Evolutionary conservation across 2,113 vertebrate genomes (phyloP).

Genomic region (Solea senegalensis): DNA sequence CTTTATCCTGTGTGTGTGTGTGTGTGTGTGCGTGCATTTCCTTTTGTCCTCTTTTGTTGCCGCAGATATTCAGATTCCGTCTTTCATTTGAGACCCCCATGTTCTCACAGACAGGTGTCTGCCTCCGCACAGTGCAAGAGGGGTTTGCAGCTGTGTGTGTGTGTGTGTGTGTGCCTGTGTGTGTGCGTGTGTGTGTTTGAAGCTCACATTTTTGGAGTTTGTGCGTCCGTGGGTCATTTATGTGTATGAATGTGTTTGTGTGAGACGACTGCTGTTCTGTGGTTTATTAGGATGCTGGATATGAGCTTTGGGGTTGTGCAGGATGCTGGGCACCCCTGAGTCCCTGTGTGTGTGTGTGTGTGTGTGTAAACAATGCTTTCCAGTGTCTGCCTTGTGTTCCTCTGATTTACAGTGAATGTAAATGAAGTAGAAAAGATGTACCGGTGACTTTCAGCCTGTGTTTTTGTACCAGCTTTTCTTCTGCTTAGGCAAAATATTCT

Average conservation of each 20-base stretch:
- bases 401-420: slow-evolving; percentile 24
- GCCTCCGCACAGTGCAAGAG: slow-evolving; percentile 68
- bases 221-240: slow-evolving; percentile 61
- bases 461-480: too few relatives aligned
- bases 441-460: not conserved
- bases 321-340: slow-evolving; percentile 60
- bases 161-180: slow-evolving; percentile 48
- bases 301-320: slow-evolving; percentile 66
- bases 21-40: slow-evolving; percentile 43
- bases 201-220: slow-evolving; percentile 38
- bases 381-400: slow-evolving; percentile 22
- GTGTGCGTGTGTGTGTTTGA: slow-evolving; percentile 47
- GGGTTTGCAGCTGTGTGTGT: slow-evolving; percentile 40
- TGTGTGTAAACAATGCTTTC: slow-evolving; percentile 35
- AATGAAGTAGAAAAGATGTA: not conserved
- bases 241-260: slow-evolving; percentile 58
- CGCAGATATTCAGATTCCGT: slow-evolving; percentile 69
- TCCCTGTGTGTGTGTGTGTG: slow-evolving; percentile 4
- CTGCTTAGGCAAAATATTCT: too few relatives aligned
- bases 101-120: slow-evolving; percentile 73
- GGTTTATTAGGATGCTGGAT: slow-evolving; percentile 80
- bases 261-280: slow-evolving; percentile 71
- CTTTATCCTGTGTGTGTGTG: slow-evolving; percentile 65
- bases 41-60: slow-evolving; percentile 68
- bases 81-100: slow-evolving; percentile 77